Base-by-base conservation (phyloP, 2,888 invertebrate genomes). In the Euproctis similis region DNA sequence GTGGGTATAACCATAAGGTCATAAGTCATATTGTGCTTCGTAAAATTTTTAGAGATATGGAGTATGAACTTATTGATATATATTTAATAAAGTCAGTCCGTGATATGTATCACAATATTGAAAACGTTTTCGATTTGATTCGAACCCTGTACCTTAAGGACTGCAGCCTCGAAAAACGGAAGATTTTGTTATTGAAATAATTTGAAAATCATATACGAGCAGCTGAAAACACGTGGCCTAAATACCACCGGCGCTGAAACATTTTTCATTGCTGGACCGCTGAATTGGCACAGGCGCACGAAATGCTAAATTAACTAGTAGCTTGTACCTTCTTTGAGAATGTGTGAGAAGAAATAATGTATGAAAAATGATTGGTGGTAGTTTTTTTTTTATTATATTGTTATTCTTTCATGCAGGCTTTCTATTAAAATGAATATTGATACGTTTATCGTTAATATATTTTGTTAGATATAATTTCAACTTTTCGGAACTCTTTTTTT, bases 221-320 rank as follows among this genome's bases (percentile, higher is more conserved):
- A 23, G 30, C 26, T 26, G 26, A 31, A 31, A 27, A 27, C 27
- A 31, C 31, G 23, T 14, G 24, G 11, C 16, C 27, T 31, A 9
- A 20, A 27, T 31, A 23, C 23, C 2, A 27, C 23, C 8, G 12
- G 13, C 20, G 24, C 11, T 23, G 19, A 21, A 27, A 19, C 10
- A 31, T 27, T 31, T 27, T 31, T 23, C 12, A 27, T n/a, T 8
- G 14, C 16, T 18, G 27, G 12, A 12, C 10, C 23, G 6, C 13
- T 11, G 14, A 24, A 31, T 26, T 23, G 8, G 10, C 9, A 31
- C 14, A 18, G 18, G 19, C 9, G 4, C 9, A n/a, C 23, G 20
- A 24, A 31, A 16, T n/a, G 8, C 21, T 19, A 27, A 24, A 31
- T 31, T 11, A 24, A 19, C 18, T 11, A 14, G 3, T 22, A 10